phyloP scores from a whole-genome alignment of 2,113 vertebrate species.

The Charina bottae region DNA sequence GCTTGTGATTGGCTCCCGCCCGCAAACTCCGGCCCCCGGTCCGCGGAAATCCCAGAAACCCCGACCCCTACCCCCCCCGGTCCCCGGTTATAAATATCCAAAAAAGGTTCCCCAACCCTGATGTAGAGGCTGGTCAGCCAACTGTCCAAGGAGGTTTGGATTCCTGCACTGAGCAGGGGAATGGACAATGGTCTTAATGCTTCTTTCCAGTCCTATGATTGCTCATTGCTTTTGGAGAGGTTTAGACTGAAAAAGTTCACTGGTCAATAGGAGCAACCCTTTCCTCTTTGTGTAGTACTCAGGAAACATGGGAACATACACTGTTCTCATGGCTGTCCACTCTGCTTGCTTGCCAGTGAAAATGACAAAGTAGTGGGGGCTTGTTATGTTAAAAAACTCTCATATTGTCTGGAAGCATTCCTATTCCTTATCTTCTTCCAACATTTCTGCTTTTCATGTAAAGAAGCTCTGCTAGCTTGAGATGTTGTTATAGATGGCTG shows the following conservation, averaged over 20 bases:
- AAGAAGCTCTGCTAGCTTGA: background rate
- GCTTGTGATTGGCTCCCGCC: too few species aligned
- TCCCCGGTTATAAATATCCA: too few species aligned
- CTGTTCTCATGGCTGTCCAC: background rate
- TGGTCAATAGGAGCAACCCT: background rate
- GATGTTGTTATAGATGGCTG: background rate
- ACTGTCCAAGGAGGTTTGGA: background rate
- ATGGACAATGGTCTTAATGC: background rate
- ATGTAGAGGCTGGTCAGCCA: background rate
- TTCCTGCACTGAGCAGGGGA: background rate
- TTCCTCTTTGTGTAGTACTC: background rate
- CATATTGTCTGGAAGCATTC: background rate
- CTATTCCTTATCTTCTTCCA: background rate
- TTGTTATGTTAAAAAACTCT: background rate
- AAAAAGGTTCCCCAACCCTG: too few species aligned
- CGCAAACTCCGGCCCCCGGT: too few species aligned
- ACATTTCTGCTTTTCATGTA: background rate
- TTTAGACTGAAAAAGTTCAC: background rate
- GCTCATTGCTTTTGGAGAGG: fast-evolving
- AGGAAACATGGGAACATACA: background rate
- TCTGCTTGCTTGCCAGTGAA: background rate
- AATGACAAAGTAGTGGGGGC: background rate
- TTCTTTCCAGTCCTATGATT: background rate
- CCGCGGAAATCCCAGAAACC: too few species aligned
- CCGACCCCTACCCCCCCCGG: too few species aligned